Base-by-base conservation (phyloP, 2,888 invertebrate species). In the Patella caerulea region DNA sequence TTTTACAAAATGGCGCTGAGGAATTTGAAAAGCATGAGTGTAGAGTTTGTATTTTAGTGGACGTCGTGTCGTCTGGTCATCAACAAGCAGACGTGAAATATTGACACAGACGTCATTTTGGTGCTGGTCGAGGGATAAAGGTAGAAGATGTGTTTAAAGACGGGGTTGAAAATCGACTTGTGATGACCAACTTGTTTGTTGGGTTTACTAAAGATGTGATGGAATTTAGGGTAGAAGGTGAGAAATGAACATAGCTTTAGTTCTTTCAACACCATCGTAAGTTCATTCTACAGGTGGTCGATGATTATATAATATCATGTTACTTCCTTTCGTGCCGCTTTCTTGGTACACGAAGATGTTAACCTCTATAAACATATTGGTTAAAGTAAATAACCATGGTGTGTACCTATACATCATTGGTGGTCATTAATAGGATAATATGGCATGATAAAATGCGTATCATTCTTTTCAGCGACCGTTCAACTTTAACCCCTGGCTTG, bases 231-330 rank as follows among this genome's bases (percentile, higher is more conserved):
- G 24, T 24, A 65, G 19, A 65, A 65, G 65, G 65, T 65, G 65
- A 65, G 65, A 65, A 24, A 65, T 65, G 65, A 24, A 65, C 19
- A 65, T 24, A 65, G 65, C 24, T 65, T 65, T 24, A 65, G 19
- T 65, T 65, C 24, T 11, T 65, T 24, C 19, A 24, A 24, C 65
- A 24, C 19, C 65, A 65, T 45, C 45, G 45, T 65, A 17, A 65
- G 65, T 65, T 65, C 65, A 24, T 65, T 24, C 19, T 65, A 65
- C 65, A 65, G 65, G 65, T 65, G 65, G 65, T 24, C 65, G 65
- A 24, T 4, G 24, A 65, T 65, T 65, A 65, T 24, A 24, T 65
- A 19, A 65, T 19, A 65, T 65, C 11, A 24, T 65, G 65, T 65
- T 19, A 65, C 65, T 65, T 65, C 65, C 65, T 19, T 65, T 65